Base-by-base conservation (phyloP, 2,797 vertebrate genomes). In the Setipinna tenuifilis region DNA sequence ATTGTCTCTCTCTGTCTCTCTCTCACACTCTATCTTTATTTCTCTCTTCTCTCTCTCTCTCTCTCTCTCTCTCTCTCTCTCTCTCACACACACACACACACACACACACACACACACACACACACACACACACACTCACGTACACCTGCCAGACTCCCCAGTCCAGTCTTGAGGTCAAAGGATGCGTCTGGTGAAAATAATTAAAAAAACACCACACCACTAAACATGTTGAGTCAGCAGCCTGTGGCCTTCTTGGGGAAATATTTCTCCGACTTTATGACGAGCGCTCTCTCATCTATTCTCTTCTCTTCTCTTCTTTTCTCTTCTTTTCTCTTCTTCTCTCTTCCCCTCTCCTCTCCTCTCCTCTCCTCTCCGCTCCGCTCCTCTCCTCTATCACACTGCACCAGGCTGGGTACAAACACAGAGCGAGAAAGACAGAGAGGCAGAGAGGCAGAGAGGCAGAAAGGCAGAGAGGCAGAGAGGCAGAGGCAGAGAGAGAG, bases 111-210 rank as follows among this genome's bases (percentile, higher is more conserved):
- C 59, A 61, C 21, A n/a, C 59, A n/a, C 21, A n/a, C 59, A n/a
- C 21, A 61, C 59, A 61, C 59, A 61, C 58, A 59, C 58, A 61
- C 58, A 61, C 58, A 21, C 19, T 21, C 21, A 61, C n/a, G 23
- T 9, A 65, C 7, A 68, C 65, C 65, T 25, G 1, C 59, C 59
- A 17, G 16, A 5, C 3, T n/a, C 59, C 21, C 21, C 12, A 71
- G 65, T 71, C 65, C 25, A 87, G 88, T 85, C 87, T 87, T 85
- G 89, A 90, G 90, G 91, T 88, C 90, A 90, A 92, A 90, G 87
- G 89, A 85, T 83, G 87, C 31, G 3, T 87, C 87, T 85, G 65
- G 65, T 5, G 11, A 31, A 71, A 68, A 71, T 23, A 68, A 35
- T 28, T 31, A 4, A 71, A 71, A 71, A 85, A 88, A 87, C 4